Percentiles rank a stretch among this genome's conserved stretches.
Evolutionary conservation across 2,888 invertebrate genomes (phyloP).

Genomic region (Cryptocephalus primarius): DNA sequence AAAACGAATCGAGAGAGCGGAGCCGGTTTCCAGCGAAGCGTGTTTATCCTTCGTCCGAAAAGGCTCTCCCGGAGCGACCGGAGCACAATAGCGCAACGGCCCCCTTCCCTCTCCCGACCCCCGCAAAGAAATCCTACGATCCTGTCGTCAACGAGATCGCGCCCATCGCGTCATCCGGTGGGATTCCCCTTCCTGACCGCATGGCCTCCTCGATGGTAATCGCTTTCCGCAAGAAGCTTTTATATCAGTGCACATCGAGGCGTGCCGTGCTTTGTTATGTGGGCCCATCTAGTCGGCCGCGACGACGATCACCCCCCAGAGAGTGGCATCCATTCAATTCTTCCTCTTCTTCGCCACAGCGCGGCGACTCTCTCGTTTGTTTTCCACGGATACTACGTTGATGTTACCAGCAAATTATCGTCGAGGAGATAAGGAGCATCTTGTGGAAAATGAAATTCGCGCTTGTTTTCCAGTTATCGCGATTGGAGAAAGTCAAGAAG

Average conservation of each 20-base stretch:
- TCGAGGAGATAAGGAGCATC: neutral
- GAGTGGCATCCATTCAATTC: slow-evolving; percentile 1
- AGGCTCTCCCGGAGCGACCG: too few species aligned
- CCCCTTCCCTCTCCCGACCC: too few species aligned
- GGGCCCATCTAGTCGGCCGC: neutral
- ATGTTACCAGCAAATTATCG: neutral
- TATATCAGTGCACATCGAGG: neutral
- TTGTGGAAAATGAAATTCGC: neutral
- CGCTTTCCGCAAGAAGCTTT: neutral
- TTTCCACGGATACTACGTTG: neutral
- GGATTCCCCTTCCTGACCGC: neutral
- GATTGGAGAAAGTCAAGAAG: too few species aligned
- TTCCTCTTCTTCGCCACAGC: neutral
- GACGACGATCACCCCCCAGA: slow-evolving; percentile 1
- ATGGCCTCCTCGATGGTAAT: neutral
- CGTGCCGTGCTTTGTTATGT: neutral
- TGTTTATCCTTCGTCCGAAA: too few species aligned
- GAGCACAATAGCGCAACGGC: too few species aligned
- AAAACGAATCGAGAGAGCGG: too few species aligned
- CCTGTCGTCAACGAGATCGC: too few species aligned
- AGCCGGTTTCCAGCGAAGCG: too few species aligned
- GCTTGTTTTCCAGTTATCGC: too few species aligned
- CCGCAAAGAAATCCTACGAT: too few species aligned
- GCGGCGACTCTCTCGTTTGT: neutral
- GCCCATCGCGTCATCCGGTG: too few species aligned